Percentiles rank a stretch among this genome's conserved stretches.
Evolutionary conservation across 2,113 vertebrate genomes (phyloP).

Genomic region (Phainopepla nitens): DNA sequence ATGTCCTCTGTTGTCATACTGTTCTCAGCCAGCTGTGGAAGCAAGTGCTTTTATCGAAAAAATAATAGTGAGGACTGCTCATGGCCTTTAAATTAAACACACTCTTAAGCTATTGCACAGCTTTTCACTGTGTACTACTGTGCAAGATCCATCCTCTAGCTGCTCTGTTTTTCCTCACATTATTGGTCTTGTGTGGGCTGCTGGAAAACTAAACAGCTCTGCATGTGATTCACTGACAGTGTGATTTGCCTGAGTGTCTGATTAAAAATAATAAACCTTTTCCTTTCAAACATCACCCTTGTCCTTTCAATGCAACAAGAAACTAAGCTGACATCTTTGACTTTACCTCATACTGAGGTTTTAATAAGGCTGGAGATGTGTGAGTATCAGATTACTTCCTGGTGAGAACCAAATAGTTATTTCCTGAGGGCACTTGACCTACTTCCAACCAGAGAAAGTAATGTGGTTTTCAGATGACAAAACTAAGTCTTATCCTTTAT

Average conservation of each 20-base stretch:
- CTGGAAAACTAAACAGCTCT: background rate
- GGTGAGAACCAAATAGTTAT: background rate
- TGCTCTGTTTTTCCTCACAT: background rate
- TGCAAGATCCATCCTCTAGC: background rate
- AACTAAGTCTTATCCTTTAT: background rate
- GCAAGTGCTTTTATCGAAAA: background rate
- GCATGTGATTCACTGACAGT: background rate
- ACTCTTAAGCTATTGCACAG: background rate
- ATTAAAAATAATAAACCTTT: background rate
- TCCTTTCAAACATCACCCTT: background rate
- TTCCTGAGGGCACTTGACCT: conserved; percentile 52
- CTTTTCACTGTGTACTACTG: background rate
- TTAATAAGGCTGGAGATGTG: conserved; percentile 27
- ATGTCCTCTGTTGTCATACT: background rate
- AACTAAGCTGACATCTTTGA: conserved; percentile 6
- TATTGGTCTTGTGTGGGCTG: background rate
- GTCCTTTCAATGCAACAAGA: background rate
- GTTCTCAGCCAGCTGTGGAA: background rate
- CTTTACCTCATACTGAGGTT: conserved; percentile 10
- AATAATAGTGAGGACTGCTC: background rate
- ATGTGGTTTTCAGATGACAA: conserved; percentile 2
- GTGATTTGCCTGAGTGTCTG: background rate
- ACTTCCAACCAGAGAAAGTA: conserved; percentile 16
- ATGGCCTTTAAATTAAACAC: background rate
- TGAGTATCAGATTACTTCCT: conserved; percentile 32